Evolutionary conservation across 1,140 invertebrate genomes (phyloP).

Genomic region (Hycleus cichorii): DNA sequence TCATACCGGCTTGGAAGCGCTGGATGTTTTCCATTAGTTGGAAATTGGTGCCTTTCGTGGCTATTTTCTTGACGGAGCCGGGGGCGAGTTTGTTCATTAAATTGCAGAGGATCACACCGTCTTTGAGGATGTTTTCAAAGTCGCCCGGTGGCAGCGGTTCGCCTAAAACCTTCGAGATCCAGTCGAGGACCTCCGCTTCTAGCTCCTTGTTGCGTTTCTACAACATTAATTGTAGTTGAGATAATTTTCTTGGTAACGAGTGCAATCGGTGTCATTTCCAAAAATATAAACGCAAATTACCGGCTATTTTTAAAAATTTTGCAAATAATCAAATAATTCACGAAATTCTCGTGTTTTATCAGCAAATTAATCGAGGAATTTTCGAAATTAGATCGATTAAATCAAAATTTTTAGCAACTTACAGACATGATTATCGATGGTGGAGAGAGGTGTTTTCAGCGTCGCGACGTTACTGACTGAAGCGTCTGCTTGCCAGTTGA

Average conservation of each 20-base stretch:
- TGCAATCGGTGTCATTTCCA: conserved; percentile 15
- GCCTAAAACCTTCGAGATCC: conserved; percentile 84
- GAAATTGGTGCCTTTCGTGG: conserved; percentile 92
- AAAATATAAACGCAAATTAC: conserved; percentile 16
- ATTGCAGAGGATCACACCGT: conserved; percentile 90
- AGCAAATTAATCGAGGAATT: background rate
- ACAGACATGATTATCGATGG: conserved; percentile 26
- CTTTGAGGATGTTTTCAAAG: conserved; percentile 87
- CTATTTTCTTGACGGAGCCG: conserved; percentile 94
- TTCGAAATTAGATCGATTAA: background rate
- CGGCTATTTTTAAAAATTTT: conserved; percentile 16
- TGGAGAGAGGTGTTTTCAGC: conserved; percentile 26
- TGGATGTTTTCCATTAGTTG: conserved; percentile 98
- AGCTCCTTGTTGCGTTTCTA: conserved; percentile 84
- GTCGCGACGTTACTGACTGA: conserved; percentile 36
- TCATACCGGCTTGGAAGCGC: conserved; percentile 89
- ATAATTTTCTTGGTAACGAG: background rate
- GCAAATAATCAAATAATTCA: background rate
- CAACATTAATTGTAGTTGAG: conserved; percentile 22
- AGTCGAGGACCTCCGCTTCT: conserved; percentile 82
- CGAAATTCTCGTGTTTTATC: background rate
- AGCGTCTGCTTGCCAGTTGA: conserved; percentile 25
- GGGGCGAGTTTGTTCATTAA: conserved; percentile 91
- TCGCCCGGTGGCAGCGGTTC: conserved; percentile 75
- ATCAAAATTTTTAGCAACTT: conserved; percentile 17